Conservation (phyloP, 1,140 invertebrate species). For the Anagrus nilaparvatae region DNA sequence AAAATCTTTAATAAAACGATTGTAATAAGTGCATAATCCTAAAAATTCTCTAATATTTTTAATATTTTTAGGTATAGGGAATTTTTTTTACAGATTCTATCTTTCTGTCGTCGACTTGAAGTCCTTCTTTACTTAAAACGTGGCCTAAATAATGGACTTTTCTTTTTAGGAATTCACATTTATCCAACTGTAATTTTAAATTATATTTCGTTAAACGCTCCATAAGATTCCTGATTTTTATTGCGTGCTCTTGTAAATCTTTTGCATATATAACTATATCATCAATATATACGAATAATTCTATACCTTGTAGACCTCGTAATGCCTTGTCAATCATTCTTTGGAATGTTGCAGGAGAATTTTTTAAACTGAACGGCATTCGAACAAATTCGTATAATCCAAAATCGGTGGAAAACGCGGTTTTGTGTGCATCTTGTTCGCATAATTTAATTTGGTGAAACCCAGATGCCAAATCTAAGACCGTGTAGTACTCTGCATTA, state of each 20-base stretch:
- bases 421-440: constrained; percentile 20
- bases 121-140: constrained; percentile 8
- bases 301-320: constrained; percentile 21
- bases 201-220: too few relatives aligned
- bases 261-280: constrained; percentile 19
- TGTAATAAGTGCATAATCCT: not conserved
- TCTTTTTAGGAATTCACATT: too few relatives aligned
- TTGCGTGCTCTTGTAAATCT: too few relatives aligned
- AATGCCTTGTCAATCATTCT: constrained; percentile 35
- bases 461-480: constrained; percentile 32
- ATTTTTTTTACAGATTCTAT: not conserved
- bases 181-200: too few relatives aligned
- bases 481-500: not conserved
- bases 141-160: too few relatives aligned
- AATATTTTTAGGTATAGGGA: not conserved
- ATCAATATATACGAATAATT: too few relatives aligned
- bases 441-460: constrained; percentile 26
- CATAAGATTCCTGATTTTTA: too few relatives aligned
- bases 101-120: not conserved
- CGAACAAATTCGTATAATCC: constrained; percentile 32
- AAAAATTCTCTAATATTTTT: not conserved
- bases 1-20: constrained; percentile 14
- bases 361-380: constrained; percentile 37
- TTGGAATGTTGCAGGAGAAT: constrained; percentile 37
- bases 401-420: constrained; percentile 17